Evolutionary conservation across 2,113 vertebrate genomes (phyloP).

Genomic region (Poeciliopsis turrubarensis): DNA sequence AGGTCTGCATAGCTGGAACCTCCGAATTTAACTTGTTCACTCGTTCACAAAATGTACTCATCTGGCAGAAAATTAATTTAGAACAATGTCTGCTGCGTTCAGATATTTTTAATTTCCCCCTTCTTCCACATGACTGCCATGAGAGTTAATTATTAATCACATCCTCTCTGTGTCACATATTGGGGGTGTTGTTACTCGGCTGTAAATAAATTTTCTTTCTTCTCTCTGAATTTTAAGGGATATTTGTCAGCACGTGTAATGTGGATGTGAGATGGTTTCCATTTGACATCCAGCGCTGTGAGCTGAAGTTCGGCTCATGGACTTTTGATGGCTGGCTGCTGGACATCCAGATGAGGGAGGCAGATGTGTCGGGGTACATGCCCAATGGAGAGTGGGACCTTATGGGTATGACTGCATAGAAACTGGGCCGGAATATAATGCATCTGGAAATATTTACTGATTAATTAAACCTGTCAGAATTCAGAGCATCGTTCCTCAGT

Average conservation of each 20-base stretch:
- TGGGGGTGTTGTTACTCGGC: neutral
- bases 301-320: slow-evolving; percentile 85
- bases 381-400: slow-evolving; percentile 84
- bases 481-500: neutral
- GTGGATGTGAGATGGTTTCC: slow-evolving; percentile 85
- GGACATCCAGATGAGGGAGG: slow-evolving; percentile 84
- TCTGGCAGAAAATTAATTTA: slow-evolving; percentile 6
- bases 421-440: slow-evolving; percentile 10
- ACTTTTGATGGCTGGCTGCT: slow-evolving; percentile 84
- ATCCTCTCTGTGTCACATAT: neutral
- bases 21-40: neutral
- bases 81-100: slow-evolving; percentile 4
- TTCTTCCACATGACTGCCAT: slow-evolving; percentile 16
- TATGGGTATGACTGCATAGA: slow-evolving; percentile 68
- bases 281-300: slow-evolving; percentile 83
- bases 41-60: slow-evolving; percentile 3
- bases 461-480: neutral
- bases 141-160: slow-evolving; percentile 4
- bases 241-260: slow-evolving; percentile 82
- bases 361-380: slow-evolving; percentile 83
- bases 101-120: slow-evolving; percentile 3
- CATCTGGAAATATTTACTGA: neutral
- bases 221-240: slow-evolving; percentile 67
- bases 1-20: slow-evolving; percentile 25
- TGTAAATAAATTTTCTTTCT: neutral